Evolutionary conservation across 2,797 vertebrate species (phyloP).

Genomic region (Masticophis lateralis): DNA sequence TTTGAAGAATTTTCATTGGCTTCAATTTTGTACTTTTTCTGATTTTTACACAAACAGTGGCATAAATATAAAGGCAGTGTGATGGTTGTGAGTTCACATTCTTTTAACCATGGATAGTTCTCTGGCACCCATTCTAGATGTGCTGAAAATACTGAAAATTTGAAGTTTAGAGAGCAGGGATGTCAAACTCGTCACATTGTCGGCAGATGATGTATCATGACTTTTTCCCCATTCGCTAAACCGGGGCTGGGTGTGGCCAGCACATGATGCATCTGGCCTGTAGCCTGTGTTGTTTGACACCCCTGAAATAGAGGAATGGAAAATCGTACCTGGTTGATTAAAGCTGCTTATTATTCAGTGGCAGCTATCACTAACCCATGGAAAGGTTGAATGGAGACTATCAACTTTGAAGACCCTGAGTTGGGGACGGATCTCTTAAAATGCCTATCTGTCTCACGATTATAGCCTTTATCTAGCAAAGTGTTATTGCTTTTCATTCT

Average conservation of each 20-base stretch:
- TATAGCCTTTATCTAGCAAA: neutral
- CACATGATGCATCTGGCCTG: no score
- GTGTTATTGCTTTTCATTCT: neutral
- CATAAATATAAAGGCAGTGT: neutral
- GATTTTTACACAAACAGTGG: neutral
- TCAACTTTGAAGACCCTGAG: neutral
- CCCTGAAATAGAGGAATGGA: neutral
- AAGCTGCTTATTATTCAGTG: neutral
- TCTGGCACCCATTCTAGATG: neutral
- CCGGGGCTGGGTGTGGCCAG: no score
- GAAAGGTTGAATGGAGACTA: neutral
- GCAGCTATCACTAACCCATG: neutral
- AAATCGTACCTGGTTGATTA: neutral
- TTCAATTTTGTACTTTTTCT: neutral
- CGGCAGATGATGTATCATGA: no score
- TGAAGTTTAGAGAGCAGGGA: neutral
- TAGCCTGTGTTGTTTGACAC: no score
- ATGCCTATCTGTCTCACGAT: neutral
- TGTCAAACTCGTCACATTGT: no score
- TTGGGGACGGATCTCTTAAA: neutral
- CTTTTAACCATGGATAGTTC: neutral
- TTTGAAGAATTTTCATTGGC: slow-evolving; percentile 22
- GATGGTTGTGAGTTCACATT: neutral
- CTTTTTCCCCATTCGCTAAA: no score
- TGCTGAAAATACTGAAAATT: neutral